phyloP scores from a whole-genome alignment of 2,797 vertebrate genomes.

The Cossypha dichroa region DNA sequence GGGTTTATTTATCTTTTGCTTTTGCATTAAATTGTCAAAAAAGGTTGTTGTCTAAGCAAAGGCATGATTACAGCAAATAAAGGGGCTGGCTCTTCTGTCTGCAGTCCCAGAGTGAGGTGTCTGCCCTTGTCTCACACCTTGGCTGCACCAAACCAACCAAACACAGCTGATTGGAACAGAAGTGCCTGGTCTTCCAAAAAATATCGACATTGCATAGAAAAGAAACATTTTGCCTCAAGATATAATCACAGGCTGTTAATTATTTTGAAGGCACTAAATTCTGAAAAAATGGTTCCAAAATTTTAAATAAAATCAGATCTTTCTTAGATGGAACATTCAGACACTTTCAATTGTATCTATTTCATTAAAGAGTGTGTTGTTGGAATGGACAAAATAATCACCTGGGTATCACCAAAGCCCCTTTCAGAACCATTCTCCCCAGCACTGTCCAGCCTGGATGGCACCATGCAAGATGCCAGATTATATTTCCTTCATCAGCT shows the following conservation, averaged over 20 bases:
- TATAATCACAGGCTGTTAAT: neutral
- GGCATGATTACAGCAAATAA: neutral
- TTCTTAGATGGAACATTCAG: neutral
- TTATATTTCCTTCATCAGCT: neutral
- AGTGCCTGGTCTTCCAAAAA: neutral
- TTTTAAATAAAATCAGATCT: neutral
- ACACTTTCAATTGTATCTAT: neutral
- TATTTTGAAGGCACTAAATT: neutral
- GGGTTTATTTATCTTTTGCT: neutral
- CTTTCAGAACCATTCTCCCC: neutral
- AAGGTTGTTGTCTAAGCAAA: neutral
- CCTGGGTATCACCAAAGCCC: neutral
- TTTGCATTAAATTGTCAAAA: neutral
- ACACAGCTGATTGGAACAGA: neutral
- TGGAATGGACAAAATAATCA: neutral
- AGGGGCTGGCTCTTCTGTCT: neutral
- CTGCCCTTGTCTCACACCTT: neutral
- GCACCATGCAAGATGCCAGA: neutral
- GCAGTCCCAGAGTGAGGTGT: neutral
- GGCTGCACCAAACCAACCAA: neutral
- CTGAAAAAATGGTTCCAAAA: neutral
- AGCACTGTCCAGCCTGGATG: neutral
- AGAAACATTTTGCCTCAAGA: neutral
- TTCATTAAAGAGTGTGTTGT: neutral
- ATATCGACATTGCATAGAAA: neutral